Evolutionary conservation across 2,888 invertebrate genomes (phyloP).

Genomic region (Caenorhabditis doughertyi): DNA sequence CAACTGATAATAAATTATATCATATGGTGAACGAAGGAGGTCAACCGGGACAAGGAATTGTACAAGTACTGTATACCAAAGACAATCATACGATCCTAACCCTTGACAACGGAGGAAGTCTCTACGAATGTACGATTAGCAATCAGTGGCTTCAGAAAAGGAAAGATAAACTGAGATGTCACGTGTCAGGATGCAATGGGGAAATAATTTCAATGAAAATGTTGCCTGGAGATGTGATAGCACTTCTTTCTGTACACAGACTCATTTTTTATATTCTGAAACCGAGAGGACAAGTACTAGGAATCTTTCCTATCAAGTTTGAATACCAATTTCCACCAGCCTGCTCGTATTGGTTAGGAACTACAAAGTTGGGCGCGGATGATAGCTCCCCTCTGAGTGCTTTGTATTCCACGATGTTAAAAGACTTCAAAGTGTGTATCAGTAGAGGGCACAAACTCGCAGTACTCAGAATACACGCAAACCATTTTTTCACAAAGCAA

Average conservation of each 20-base stretch:
- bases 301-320: constrained; percentile 65
- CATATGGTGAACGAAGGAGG: constrained; percentile 87
- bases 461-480: constrained; percentile 48
- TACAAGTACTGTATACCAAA: constrained; percentile 88
- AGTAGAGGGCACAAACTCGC: constrained; percentile 45
- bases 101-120: constrained; percentile 43
- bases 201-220: constrained; percentile 85
- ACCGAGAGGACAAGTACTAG: constrained; percentile 67
- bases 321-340: constrained; percentile 90
- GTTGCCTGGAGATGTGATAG: constrained; percentile 70
- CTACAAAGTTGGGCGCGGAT: constrained; percentile 29
- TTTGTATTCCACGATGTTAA: constrained; percentile 20
- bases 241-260: constrained; percentile 76
- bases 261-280: constrained; percentile 67
- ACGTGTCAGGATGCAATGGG: constrained; percentile 95
- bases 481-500: constrained; percentile 52
- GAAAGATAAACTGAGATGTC: constrained; percentile 68
- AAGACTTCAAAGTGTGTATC: constrained; percentile 52
- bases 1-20: constrained; percentile 54
- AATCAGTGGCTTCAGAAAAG: constrained; percentile 22
- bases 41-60: constrained; percentile 90
- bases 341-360: constrained; percentile 89
- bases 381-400: constrained; percentile 33
- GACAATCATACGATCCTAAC: constrained; percentile 47
- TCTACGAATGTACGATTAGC: constrained; percentile 42